phyloP scores from a whole-genome alignment of 2,797 vertebrate genomes.

The Spatula versicolor region DNA sequence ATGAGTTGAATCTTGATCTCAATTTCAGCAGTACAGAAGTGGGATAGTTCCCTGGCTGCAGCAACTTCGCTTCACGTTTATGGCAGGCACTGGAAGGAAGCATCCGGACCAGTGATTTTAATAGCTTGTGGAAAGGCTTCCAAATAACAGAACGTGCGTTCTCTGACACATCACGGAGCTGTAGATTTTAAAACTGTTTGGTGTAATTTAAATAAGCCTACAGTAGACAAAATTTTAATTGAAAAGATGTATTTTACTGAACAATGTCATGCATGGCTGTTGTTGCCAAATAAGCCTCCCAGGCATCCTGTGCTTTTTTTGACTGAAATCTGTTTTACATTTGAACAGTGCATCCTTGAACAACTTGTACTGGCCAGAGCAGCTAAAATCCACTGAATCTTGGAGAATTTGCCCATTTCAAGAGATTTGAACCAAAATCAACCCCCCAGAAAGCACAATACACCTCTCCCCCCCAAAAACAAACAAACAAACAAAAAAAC shows the following conservation, averaged over 20 bases:
- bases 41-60: not conserved
- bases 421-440: not conserved
- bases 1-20: slow-evolving; percentile 19
- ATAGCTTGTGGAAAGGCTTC: not conserved
- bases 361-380: not conserved
- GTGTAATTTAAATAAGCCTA: slow-evolving; percentile 49
- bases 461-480: not conserved
- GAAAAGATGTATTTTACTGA: slow-evolving; percentile 63
- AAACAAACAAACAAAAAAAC: not conserved
- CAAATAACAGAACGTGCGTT: not conserved
- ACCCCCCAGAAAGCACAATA: not conserved
- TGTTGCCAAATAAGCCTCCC: slow-evolving; percentile 28
- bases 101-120: slow-evolving; percentile 29
- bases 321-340: not conserved
- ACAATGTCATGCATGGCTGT: not conserved
- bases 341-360: not conserved
- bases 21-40: not conserved
- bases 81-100: not conserved
- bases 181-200: slow-evolving; percentile 47
- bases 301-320: not conserved
- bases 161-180: slow-evolving; percentile 11
- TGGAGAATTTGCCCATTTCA: not conserved
- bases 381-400: not conserved
- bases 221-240: slow-evolving; percentile 67
- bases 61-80: not conserved